phyloP scores from a whole-genome alignment of 2,113 vertebrate genomes.

The Cochlearius cochlearius region DNA sequence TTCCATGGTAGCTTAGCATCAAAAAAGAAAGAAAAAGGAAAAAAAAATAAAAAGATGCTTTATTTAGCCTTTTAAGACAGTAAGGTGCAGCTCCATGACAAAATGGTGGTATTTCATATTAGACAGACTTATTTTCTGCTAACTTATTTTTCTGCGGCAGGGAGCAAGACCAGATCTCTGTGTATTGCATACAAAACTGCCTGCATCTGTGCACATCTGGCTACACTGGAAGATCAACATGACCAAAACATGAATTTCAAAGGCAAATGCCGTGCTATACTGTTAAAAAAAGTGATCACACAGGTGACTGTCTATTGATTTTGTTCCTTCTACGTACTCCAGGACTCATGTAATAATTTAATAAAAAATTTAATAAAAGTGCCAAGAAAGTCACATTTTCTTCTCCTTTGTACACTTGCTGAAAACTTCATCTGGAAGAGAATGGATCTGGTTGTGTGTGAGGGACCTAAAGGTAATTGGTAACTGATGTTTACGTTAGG shows the following conservation, averaged over 20 bases:
- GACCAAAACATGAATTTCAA: neutral
- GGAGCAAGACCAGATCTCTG: neutral
- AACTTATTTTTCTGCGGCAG: neutral
- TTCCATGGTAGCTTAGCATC: neutral
- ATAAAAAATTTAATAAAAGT: neutral
- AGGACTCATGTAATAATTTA: neutral
- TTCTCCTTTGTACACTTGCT: conserved; percentile 69
- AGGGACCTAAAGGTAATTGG: conserved; percentile 70
- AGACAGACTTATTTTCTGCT: neutral
- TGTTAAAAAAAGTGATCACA: neutral
- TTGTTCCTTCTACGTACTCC: neutral
- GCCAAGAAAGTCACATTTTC: conserved; percentile 73
- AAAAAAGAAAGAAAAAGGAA: neutral
- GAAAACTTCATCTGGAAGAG: conserved; percentile 76
- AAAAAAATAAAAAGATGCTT: neutral
- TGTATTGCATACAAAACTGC: neutral
- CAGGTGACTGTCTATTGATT: neutral
- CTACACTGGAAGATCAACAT: neutral
- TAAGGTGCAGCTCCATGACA: neutral
- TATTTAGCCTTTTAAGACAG: neutral
- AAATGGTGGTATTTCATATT: neutral
- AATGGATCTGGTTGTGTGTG: conserved; percentile 71
- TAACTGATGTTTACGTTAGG: neutral
- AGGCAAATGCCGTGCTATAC: neutral
- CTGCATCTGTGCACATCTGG: neutral